phyloP scores from a whole-genome alignment of 2,888 invertebrate species.

The Flexamia atlantica region DNA sequence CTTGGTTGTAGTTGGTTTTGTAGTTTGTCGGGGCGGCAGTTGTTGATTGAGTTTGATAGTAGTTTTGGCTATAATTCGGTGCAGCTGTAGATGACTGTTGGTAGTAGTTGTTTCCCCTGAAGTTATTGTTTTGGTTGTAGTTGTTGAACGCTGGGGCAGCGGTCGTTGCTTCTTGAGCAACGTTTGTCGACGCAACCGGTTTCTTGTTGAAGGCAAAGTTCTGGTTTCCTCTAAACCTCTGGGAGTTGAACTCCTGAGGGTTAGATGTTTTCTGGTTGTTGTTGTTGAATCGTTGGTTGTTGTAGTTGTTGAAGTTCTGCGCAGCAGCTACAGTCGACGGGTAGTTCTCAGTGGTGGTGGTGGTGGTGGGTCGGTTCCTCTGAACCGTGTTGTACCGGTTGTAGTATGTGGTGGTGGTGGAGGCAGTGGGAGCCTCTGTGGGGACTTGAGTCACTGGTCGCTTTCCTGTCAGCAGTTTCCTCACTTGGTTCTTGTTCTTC shows the following conservation, averaged over 20 bases:
- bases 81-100: constrained; percentile 55
- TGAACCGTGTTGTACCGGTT: constrained; percentile 62
- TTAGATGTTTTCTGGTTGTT: constrained; percentile 6
- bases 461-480: constrained; percentile 74
- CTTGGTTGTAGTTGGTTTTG: constrained; percentile 70
- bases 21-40: constrained; percentile 66
- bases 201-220: constrained; percentile 60
- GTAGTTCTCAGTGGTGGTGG: constrained; percentile 55
- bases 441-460: constrained; percentile 62
- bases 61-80: constrained; percentile 54
- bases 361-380: constrained; percentile 53
- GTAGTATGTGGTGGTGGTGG: constrained; percentile 41
- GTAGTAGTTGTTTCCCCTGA: constrained; percentile 52
- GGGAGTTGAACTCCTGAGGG: constrained; percentile 45
- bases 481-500: constrained; percentile 73
- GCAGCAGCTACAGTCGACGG: constrained; percentile 28
- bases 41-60: constrained; percentile 68
- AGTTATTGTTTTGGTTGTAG: constrained; percentile 56
- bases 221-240: constrained; percentile 60
- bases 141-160: constrained; percentile 48
- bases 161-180: constrained; percentile 49
- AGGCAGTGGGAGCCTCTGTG: constrained; percentile 59
- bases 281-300: constrained; percentile 32
- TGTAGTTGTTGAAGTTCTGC: constrained; percentile 23
- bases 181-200: constrained; percentile 19